phyloP scores from a whole-genome alignment of 2,888 invertebrate species.

The Phrixothrix hirtus region DNA sequence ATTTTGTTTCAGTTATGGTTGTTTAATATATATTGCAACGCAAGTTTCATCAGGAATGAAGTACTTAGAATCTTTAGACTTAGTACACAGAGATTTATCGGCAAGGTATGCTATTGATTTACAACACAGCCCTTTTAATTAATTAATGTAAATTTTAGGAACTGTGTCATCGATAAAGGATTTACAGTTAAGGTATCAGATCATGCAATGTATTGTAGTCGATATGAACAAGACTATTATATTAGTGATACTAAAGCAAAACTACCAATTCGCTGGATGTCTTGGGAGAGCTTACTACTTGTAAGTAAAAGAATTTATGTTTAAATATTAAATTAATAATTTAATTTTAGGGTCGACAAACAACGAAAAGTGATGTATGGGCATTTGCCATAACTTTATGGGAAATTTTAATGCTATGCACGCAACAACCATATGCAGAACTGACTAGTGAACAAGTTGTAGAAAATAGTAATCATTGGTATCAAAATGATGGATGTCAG shows the following conservation, averaged over 20 bases:
- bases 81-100: constrained; percentile 88
- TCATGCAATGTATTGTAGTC: constrained; percentile 82
- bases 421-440: constrained; percentile 78
- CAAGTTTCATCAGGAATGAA: constrained; percentile 94
- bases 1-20: constrained; percentile 71
- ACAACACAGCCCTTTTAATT: too few relatives aligned
- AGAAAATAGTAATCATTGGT: constrained; percentile 58
- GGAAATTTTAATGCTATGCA: constrained; percentile 83
- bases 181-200: constrained; percentile 81
- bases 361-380: constrained; percentile 89
- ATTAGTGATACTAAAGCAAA: constrained; percentile 79
- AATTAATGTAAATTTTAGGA: too few relatives aligned
- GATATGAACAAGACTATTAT: constrained; percentile 82
- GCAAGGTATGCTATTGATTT: constrained; percentile 80
- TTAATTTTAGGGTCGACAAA: constrained; percentile 76
- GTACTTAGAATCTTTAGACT: constrained; percentile 85
- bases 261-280: constrained; percentile 91
- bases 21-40: constrained; percentile 81
- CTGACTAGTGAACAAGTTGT: constrained; percentile 83
- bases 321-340: not conserved
- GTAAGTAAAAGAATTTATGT: constrained; percentile 58
- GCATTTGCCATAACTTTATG: constrained; percentile 88
- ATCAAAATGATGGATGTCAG: constrained; percentile 60
- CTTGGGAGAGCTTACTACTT: constrained; percentile 85
- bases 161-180: constrained; percentile 82